Evolutionary conservation across 2,113 vertebrate species (phyloP).

Genomic region (Bostrychus sinensis): DNA sequence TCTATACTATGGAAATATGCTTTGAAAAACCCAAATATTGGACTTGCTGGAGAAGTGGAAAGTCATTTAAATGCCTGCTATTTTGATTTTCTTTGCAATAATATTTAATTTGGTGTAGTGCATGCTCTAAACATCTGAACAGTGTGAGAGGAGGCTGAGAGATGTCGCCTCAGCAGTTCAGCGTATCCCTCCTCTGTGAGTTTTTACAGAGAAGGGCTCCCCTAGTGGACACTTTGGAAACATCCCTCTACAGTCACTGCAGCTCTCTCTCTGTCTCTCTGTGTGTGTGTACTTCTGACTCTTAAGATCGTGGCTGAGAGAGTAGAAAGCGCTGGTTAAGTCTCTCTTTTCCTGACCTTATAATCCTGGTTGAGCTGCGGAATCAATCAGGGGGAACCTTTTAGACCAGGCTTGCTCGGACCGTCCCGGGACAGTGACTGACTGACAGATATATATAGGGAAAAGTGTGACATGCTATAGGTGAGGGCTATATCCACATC

Average conservation of each 20-base stretch:
- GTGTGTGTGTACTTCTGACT: conserved; percentile 14
- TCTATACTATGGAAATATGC: too few species aligned
- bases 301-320: conserved; percentile 20
- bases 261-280: conserved; percentile 6
- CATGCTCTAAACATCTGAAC: background rate
- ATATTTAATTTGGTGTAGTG: background rate
- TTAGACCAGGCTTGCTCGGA: conserved; percentile 23
- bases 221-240: conserved; percentile 46
- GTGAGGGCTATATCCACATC: too few species aligned
- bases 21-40: background rate
- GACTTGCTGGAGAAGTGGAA: too few species aligned
- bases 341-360: conserved; percentile 17
- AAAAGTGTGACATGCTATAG: too few species aligned
- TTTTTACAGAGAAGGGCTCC: conserved; percentile 70
- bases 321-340: conserved; percentile 36
- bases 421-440: conserved; percentile 10
- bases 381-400: conserved; percentile 41
- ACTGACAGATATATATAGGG: conserved; percentile 23
- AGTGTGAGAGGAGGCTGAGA: background rate
- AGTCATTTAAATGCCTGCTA: too few species aligned
- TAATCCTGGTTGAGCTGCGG: conserved; percentile 48
- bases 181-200: background rate
- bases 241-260: too few species aligned
- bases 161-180: conserved; percentile 8
- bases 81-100: background rate